Base-by-base conservation (phyloP, 2,888 invertebrate species). In the Idaea dimidiata region DNA sequence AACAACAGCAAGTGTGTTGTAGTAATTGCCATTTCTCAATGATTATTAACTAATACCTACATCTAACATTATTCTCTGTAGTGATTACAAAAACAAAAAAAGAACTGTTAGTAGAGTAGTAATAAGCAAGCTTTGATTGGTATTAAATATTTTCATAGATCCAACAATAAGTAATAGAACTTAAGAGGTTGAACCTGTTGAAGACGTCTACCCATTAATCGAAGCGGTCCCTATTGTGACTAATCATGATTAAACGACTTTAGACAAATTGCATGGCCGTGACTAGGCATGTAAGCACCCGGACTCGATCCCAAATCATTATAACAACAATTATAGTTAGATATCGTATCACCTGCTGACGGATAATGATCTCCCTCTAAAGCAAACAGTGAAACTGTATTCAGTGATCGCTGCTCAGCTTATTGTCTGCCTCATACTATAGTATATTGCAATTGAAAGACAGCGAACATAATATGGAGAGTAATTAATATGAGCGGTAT, bases 171-270 rank as follows among this genome's bases (percentile, higher is more conserved):
- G 61, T 59, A 68, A 55, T 60, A 54, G 59, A 64, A 61, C 59
- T 43, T 58, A 65, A 77, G 74, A 73, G 77, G 78, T 82, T 80
- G 79, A 80, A 81, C 80, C 81, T 75, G 80, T 88, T 85, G 78
- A 83, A 85, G 82, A 80, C 83, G 81, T 82, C 83, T 83, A 86
- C 81, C 85, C 83, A 88, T 87, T 88, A 87, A 88, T 86, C 86
- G 87, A 83, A 87, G 86, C 84, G 84, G 85, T 78, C 80, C 82
- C 87, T 84, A 91, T 92, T 92, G 92, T 91, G 90, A 90, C 91
- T 91, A 91, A 92, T 91, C 92, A 92, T 90, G 91, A 93, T 93
- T 88, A 92, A 91, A 91, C 88, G 92, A 88, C 87, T 89, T 89
- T 89, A 91, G 90, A 91, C 90, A 93, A 92, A 93, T 93, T 93